Base-by-base conservation (phyloP, 2,888 invertebrate species). In the Microctonus hyperodae region DNA sequence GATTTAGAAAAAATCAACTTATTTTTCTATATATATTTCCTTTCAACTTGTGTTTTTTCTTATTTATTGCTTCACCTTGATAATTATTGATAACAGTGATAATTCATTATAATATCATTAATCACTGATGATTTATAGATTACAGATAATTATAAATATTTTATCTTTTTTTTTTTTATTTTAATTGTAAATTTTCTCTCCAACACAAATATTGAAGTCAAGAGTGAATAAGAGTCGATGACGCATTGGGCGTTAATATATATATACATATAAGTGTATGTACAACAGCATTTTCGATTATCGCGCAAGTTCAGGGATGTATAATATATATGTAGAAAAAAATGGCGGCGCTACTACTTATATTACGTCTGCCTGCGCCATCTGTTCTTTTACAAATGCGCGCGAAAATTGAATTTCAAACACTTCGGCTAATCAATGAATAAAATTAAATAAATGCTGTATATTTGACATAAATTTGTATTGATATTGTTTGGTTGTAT, bases 1-100 rank as follows among this genome's bases (percentile, higher is more conserved):
- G 67, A 67, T 67, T 59, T 16, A n/a, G 40, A 60, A 25, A 20
- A 37, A 28, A 58, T 44, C 10, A 55, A 20, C 28, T 48, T 56
- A 10, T 56, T 37, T 44, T 16, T 16, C 1, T n/a, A n/a, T n/a
- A n/a, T n/a, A n/a, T n/a, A n/a, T n/a, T n/a, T n/a, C n/a, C n/a
- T n/a, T n/a, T n/a, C n/a, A n/a, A n/a, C n/a, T n/a, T n/a, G n/a
- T n/a, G n/a, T n/a, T n/a, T n/a, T 37, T 56, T 9, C 33, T 13
- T 20, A 5, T 16, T 33, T 31, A 16, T 11, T 13, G 11, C 16
- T 23, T 53, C 22, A 44, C 16, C 16, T 16, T n/a, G 7, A 44
- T n/a, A 44, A 44, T 44, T 44, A 44, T 44, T 16, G 44, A 44
- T 44, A 20, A 44, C 7, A 16, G 16, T 44, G 1, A 0, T 1